phyloP scores from a whole-genome alignment of 2,888 invertebrate species.

The Magallana nippona region DNA sequence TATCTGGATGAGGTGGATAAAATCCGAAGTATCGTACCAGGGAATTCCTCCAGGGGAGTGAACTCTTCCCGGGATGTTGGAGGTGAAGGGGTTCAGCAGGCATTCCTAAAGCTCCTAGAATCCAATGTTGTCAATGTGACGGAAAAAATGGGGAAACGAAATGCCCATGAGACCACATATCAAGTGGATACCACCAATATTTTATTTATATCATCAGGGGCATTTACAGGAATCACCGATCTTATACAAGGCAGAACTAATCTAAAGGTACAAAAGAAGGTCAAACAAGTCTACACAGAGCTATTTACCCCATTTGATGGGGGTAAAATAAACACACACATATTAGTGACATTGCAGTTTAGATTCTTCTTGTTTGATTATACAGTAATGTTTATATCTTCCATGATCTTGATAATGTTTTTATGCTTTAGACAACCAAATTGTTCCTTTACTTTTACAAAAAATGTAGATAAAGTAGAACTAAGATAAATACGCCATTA shows the following conservation, averaged over 20 bases:
- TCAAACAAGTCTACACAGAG: too few relatives aligned
- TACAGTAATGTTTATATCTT: too few relatives aligned
- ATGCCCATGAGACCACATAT: constrained; percentile 86
- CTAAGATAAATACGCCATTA: too few relatives aligned
- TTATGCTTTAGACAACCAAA: too few relatives aligned
- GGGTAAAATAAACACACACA: too few relatives aligned
- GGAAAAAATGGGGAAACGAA: constrained; percentile 88
- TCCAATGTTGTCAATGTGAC: constrained; percentile 97
- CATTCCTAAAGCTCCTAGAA: constrained; percentile 90
- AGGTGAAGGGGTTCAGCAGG: constrained; percentile 98
- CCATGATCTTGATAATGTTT: too few relatives aligned
- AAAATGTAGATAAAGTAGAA: too few relatives aligned
- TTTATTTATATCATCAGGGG: constrained; percentile 98
- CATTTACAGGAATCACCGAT: constrained; percentile 97
- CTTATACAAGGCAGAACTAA: constrained; percentile 91
- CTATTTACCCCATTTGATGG: too few relatives aligned
- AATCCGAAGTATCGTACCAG: constrained; percentile 95
- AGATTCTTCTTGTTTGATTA: too few relatives aligned
- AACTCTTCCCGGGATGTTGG: constrained; percentile 92
- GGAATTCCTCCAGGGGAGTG: constrained; percentile 85
- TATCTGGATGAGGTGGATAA: constrained; percentile 99
- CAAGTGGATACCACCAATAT: constrained; percentile 99
- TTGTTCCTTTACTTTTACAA: too few relatives aligned
- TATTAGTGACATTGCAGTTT: too few relatives aligned
- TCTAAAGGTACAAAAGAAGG: constrained; percentile 83